Percentiles rank a stretch among this genome's conserved stretches.
These are phyloP conservation scores for Saccostrea echinata DNA, from an alignment of 1,140 invertebrate species.

Conservation along the genomic window DNA sequence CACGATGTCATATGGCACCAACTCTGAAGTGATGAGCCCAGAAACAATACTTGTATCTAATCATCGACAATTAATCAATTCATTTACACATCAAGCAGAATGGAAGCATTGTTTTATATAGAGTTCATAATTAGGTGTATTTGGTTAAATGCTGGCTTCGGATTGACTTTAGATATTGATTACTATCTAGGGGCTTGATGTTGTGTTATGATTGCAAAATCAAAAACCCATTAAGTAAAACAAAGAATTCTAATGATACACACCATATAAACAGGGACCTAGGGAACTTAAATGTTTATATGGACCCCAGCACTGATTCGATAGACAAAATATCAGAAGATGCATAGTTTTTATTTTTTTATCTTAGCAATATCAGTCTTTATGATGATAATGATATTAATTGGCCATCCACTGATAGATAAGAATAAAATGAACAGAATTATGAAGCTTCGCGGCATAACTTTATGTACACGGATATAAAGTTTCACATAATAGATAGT, in stretches of 20 bases:
- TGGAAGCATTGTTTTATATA: slow-evolving; percentile 10
- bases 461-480: slow-evolving; percentile 12
- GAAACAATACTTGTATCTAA: slow-evolving; percentile 11
- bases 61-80: slow-evolving; percentile 32
- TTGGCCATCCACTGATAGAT: slow-evolving; percentile 9
- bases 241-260: slow-evolving; percentile 8
- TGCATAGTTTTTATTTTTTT: neutral
- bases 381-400: slow-evolving; percentile 20
- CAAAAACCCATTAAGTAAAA: slow-evolving; percentile 15
- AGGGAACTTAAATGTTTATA: neutral
- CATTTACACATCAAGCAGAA: slow-evolving; percentile 28
- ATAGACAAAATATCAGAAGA: neutral
- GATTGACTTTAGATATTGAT: slow-evolving; percentile 14
- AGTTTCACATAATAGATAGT: slow-evolving; percentile 36
- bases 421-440: slow-evolving; percentile 3
- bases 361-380: neutral
- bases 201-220: slow-evolving; percentile 30
- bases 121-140: neutral
- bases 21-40: neutral
- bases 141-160: neutral
- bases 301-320: neutral
- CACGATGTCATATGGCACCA: neutral
- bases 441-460: slow-evolving; percentile 8
- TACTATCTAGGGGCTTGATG: neutral
- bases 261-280: neutral